Evolutionary conservation across 2,888 invertebrate species (phyloP).

Genomic region (Caenorhabditis auriculariae): DNA sequence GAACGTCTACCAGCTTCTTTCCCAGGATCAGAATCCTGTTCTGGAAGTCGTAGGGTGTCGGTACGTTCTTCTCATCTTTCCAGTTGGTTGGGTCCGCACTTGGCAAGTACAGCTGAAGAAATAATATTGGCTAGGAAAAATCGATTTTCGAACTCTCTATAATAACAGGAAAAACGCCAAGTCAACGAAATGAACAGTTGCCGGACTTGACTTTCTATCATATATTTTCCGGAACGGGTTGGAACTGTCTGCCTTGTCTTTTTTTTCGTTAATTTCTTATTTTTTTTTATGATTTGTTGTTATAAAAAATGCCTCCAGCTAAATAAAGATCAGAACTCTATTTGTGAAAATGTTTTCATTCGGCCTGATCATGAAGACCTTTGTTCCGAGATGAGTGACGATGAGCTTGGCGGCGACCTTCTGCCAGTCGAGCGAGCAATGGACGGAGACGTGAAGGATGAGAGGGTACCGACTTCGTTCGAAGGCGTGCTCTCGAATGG

Average conservation of each 20-base stretch:
- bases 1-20: conserved; percentile 14
- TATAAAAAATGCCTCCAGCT: no score
- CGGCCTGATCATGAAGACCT: conserved; percentile 3
- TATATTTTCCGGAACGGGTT: no score
- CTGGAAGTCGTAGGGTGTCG: conserved; percentile 57
- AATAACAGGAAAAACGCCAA: no score
- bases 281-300: no score
- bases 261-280: no score
- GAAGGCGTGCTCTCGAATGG: conserved; percentile 68
- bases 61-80: conserved; percentile 42
- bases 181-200: no score
- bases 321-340: background rate
- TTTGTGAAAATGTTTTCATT: background rate
- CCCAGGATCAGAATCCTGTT: conserved; percentile 51
- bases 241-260: no score
- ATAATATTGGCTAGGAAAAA: no score
- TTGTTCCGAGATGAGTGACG: conserved; percentile 27
- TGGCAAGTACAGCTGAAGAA: conserved; percentile 28
- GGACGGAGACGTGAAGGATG: conserved; percentile 68
- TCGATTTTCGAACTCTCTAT: no score
- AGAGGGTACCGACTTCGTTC: conserved; percentile 67
- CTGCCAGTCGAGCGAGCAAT: conserved; percentile 67
- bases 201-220: no score
- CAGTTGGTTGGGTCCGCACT: conserved; percentile 46
- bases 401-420: conserved; percentile 63